Evolutionary conservation across 2,888 invertebrate genomes (phyloP), one percentile per base, ranked within the genome.

Genomic region (Cenopis cana): DNA sequence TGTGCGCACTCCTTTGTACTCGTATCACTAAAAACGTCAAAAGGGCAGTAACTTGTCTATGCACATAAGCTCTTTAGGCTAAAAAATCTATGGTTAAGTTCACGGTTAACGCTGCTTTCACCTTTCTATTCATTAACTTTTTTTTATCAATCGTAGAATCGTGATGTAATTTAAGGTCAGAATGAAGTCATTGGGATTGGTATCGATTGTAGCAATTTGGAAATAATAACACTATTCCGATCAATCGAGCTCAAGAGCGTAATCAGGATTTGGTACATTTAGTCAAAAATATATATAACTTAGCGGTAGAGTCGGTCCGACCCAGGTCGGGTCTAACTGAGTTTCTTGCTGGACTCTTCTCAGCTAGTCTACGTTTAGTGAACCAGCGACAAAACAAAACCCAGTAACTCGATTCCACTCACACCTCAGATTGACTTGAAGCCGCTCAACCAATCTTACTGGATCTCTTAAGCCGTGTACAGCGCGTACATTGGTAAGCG

Each of bases 1-100:
- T 70, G 70, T 70, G 24, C 59, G 29, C 18, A 57, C 65, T 60
- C 65, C 60, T 70, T 70, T 70, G 70, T 70, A 70, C 70, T 69
- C 11, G 2, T 11, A 10, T 52, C 38, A n/a, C 11, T 14, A 20
- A 50, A 36, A 54, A 38, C 6, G 64, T 14, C 38, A 10, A 20
- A 64, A 64, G n/a, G n/a, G 14, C 24, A 20, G n/a, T 24, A 10
- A 20, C 1, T 38, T 1, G n/a, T 46, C 55, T 4, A 46, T 14
- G 18, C 3, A 56, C 29, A 56, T 56, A 66, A 56, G 46, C 46
- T 18, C 9, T 66, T 46, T 46, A 17, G 14, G 1, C 8, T 6
- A 46, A n/a, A 6, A 8, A 8, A 14, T 54, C 70, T 66, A 66
- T 70, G 55, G 70, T 60, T 60, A 54, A 71, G 71, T 67, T 71